phyloP scores from a whole-genome alignment of 2,888 invertebrate genomes.

The Latrodectus elegans region DNA sequence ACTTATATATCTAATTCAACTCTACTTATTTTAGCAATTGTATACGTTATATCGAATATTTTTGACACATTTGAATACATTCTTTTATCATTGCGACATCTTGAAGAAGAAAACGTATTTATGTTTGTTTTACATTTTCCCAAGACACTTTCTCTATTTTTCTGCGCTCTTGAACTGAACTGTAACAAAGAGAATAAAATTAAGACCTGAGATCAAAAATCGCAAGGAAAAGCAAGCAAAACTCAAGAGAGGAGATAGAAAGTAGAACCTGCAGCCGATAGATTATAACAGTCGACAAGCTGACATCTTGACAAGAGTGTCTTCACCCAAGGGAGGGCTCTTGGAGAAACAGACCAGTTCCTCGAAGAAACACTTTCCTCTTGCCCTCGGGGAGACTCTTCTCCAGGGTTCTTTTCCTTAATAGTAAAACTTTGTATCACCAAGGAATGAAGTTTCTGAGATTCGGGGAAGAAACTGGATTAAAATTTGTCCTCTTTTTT shows the following conservation, averaged over 20 bases:
- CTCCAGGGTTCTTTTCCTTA: conserved; percentile 2
- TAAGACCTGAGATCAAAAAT: conserved; percentile 22
- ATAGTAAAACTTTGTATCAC: conserved; percentile 1
- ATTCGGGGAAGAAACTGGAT: neutral
- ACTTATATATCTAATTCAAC: too few species aligned
- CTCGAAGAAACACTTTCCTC: neutral
- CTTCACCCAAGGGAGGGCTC: conserved; percentile 18
- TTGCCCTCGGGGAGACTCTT: neutral
- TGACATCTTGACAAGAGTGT: conserved; percentile 45
- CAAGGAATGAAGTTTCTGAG: neutral
- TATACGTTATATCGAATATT: too few species aligned
- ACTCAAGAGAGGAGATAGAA: neutral
- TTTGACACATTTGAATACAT: too few species aligned
- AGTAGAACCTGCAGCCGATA: conserved; percentile 20
- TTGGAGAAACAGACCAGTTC: conserved; percentile 26
- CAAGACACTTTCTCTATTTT: too few species aligned
- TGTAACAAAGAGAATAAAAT: conserved; percentile 22
- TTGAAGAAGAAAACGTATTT: too few species aligned
- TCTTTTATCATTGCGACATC: too few species aligned
- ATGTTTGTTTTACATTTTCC: too few species aligned
- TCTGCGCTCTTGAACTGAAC: too few species aligned
- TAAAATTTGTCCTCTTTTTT: neutral
- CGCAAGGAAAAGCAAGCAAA: neutral
- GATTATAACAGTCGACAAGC: conserved; percentile 37
- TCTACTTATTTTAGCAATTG: too few species aligned